Conservation (phyloP, 2,797 vertebrate species). For the Bovichtus variegatus region DNA sequence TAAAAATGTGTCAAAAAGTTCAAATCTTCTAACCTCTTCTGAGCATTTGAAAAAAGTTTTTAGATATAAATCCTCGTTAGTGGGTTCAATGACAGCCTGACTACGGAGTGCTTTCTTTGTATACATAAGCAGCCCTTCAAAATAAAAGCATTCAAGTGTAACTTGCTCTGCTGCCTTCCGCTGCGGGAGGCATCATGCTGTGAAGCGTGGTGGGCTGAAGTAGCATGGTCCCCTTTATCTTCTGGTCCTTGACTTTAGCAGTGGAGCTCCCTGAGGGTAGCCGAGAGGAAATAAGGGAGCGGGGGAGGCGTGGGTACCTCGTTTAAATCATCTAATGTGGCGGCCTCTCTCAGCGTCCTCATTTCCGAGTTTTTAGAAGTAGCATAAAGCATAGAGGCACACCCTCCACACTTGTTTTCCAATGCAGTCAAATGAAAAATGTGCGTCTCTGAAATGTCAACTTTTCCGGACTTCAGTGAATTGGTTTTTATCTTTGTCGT, state of each 20-base stretch:
- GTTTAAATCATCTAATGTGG: background rate
- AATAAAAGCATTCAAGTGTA: background rate
- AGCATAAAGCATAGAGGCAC: background rate
- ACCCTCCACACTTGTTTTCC: background rate
- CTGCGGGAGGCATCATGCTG: background rate
- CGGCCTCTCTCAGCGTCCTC: background rate
- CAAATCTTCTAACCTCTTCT: background rate
- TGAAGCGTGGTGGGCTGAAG: background rate
- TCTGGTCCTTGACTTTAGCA: slow-evolving; percentile 7
- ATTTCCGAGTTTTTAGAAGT: background rate
- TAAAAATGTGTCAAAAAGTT: background rate
- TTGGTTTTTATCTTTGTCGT: background rate
- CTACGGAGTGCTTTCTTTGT: background rate
- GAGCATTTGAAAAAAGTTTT: background rate
- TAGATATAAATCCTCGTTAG: background rate
- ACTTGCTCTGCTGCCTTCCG: background rate
- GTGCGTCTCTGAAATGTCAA: background rate
- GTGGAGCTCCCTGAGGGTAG: background rate
- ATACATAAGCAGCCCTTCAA: background rate
- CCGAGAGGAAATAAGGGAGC: background rate
- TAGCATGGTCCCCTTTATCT: slow-evolving; percentile 13
- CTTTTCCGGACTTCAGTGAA: background rate
- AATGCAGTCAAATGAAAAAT: background rate
- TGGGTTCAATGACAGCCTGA: background rate
- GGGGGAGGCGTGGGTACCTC: background rate